These are phyloP conservation scores for Tragulus kanchil DNA, from an alignment of 2,113 vertebrate species.

Conservation along the genomic window DNA sequence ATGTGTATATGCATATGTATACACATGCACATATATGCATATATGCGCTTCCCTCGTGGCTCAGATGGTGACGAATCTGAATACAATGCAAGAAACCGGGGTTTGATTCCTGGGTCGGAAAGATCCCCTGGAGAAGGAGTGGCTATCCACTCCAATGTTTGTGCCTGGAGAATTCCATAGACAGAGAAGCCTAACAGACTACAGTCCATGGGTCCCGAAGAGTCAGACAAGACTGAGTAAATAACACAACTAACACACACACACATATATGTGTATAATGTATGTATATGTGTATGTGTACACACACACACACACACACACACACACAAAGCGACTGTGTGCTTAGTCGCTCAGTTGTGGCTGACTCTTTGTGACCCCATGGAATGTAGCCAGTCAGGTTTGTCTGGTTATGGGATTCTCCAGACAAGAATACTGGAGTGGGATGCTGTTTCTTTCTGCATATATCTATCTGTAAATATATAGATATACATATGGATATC, in stretches of 20 bases:
- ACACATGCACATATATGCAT: too few species aligned
- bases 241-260: background rate
- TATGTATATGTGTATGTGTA: too few species aligned
- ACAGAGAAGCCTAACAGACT: accelerated
- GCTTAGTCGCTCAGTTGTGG: too few species aligned
- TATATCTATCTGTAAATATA: too few species aligned
- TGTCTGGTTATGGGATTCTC: too few species aligned
- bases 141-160: background rate
- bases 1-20: background rate
- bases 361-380: too few species aligned
- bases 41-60: background rate
- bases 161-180: background rate
- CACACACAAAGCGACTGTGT: too few species aligned
- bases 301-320: too few species aligned
- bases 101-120: background rate
- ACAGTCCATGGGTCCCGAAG: background rate
- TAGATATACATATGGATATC: background rate
- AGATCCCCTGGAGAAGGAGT: background rate
- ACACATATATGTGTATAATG: background rate
- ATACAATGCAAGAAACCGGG: background rate
- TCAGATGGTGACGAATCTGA: background rate
- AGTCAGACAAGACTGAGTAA: background rate
- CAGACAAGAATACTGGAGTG: too few species aligned
- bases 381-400: too few species aligned
- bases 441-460: too few species aligned